Conservation (phyloP, 1,140 invertebrate species). For the Plodia interpunctella region DNA sequence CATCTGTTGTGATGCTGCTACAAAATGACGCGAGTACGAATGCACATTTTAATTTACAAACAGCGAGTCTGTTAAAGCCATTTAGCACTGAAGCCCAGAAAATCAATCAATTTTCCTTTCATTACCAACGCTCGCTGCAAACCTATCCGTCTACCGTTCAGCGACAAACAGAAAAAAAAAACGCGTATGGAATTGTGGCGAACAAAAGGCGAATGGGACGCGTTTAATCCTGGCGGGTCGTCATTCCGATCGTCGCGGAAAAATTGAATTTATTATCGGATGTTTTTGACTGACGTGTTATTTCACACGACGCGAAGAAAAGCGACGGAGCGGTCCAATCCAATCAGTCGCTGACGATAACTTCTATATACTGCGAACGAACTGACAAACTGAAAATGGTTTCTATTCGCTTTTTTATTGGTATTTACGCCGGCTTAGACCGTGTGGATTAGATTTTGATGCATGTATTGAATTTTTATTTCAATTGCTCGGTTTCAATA, state of each 20-base stretch:
- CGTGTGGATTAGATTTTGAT: background rate
- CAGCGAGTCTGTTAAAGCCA: background rate
- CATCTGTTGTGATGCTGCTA: no score
- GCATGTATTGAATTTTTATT: slow-evolving; percentile 1
- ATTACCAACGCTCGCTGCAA: background rate
- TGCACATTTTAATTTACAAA: slow-evolving; percentile 5
- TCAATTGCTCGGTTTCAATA: background rate
- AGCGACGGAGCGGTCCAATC: slow-evolving; percentile 43
- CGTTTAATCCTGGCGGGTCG: slow-evolving; percentile 67
- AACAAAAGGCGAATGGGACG: slow-evolving; percentile 68
- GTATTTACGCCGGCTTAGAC: slow-evolving; percentile 6
- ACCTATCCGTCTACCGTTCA: background rate
- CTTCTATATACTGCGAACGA: slow-evolving; percentile 34
- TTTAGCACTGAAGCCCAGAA: background rate
- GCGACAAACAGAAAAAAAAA: slow-evolving; percentile 34
- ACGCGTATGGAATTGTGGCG: slow-evolving; percentile 45
- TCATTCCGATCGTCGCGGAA: slow-evolving; percentile 51
- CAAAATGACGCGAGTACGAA: no score
- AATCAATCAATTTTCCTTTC: slow-evolving; percentile 7
- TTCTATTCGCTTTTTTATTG: slow-evolving; percentile 25
- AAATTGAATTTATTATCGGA: slow-evolving; percentile 75
- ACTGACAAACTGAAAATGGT: slow-evolving; percentile 36
- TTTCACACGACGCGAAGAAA: slow-evolving; percentile 64
- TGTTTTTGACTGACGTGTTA: slow-evolving; percentile 74
- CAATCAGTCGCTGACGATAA: slow-evolving; percentile 62